phyloP scores from a whole-genome alignment of 2,113 vertebrate genomes.

The Gavialis gangeticus region DNA sequence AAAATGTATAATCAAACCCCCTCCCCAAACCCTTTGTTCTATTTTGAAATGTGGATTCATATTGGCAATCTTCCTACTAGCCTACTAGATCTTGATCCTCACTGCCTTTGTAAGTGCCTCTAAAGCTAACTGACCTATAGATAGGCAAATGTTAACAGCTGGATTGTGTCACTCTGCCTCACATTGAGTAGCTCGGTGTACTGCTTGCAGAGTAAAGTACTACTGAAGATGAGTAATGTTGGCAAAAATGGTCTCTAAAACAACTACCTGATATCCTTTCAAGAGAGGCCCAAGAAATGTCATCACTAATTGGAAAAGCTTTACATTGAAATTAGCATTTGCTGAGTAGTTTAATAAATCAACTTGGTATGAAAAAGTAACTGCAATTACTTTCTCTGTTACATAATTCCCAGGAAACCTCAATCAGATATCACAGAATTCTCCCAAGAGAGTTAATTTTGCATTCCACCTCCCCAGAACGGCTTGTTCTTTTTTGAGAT shows the following conservation, averaged over 20 bases:
- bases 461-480: constrained; percentile 60
- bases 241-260: background rate
- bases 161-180: background rate
- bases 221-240: background rate
- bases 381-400: constrained; percentile 49
- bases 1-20: too few species aligned
- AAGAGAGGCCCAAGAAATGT: background rate
- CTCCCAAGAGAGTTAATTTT: constrained; percentile 55
- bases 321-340: constrained; percentile 40
- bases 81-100: rapidly evolving
- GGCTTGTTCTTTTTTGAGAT: constrained; percentile 69
- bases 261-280: background rate
- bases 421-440: constrained; percentile 59
- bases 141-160: rapidly evolving
- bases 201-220: background rate
- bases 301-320: background rate
- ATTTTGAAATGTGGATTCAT: background rate
- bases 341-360: constrained; percentile 53
- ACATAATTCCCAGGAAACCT: constrained; percentile 57
- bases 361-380: background rate
- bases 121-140: rapidly evolving
- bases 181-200: background rate
- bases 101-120: rapidly evolving
- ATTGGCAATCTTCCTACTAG: background rate
- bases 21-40: background rate